Evolutionary conservation across 2,113 vertebrate species (phyloP), one percentile per base, ranked within the genome.

Genomic region (Chunga burmeisteri): DNA sequence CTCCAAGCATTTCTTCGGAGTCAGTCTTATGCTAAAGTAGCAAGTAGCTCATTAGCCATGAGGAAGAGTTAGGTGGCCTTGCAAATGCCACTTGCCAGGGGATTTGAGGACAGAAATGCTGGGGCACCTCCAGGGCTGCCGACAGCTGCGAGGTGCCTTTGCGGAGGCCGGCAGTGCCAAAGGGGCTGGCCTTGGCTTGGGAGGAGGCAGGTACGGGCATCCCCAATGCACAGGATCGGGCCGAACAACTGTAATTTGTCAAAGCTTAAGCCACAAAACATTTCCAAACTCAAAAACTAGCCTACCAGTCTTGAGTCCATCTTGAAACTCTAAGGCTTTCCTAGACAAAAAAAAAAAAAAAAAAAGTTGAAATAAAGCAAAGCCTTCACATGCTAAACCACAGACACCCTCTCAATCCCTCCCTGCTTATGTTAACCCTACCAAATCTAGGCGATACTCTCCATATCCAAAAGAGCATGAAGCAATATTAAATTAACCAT

Each of bases 141-240:
- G 7, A 65, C n/a, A 82, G 66, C 32, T 58, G 23, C 2, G 0
- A 1, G n/a, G 44, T 63, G 32, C 38, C 47, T 71, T 32, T 34
- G 26, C 18, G 40, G 1, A 14, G 29, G 44, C 32, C 2, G 13
- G 56, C 29, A 66, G 49, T 13, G 13, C 46, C 17, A 32, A 25
- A 5, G 13, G 22, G 18, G 12, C 70, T 47, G 23, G 29, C 22
- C 13, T 16, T 34, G 82, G 5, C n/a, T 27, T 2, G 8, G 42
- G 13, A 52, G 13, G 21, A 63, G 47, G 42, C 50, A 34, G 34
- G 20, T 6, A 55, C 0, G 0, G 25, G 27, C 21, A n/a, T 82
- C 38, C 38, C 30, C 0, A 0, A 6, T 34, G 23, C 6, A 2
- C 49, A 30, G 7, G 18, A 58, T 26, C 63, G 74, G 17, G 38